Evolutionary conservation across 1,140 invertebrate species (phyloP).

Genomic region (Mya arenaria): DNA sequence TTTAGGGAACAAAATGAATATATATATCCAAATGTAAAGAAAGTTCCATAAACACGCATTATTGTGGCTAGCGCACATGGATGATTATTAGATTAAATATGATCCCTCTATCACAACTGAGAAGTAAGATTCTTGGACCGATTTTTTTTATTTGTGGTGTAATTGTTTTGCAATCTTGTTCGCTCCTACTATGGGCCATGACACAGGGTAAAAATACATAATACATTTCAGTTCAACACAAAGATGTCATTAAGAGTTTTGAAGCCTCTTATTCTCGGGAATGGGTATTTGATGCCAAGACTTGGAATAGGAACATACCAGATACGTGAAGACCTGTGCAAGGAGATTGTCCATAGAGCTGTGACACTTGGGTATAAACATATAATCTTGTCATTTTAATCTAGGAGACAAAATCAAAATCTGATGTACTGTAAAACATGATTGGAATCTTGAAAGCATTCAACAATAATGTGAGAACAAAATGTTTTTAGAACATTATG

Average conservation of each 20-base stretch:
- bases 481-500: background rate
- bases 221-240: too few species aligned
- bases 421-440: background rate
- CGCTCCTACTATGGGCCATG: too few species aligned
- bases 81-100: too few species aligned
- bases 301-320: slow-evolving; percentile 73
- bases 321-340: slow-evolving; percentile 60
- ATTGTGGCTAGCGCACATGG: too few species aligned
- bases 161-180: too few species aligned
- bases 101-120: too few species aligned
- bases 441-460: background rate
- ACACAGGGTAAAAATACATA: too few species aligned
- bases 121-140: too few species aligned
- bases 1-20: too few species aligned
- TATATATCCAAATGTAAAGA: too few species aligned
- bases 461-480: background rate
- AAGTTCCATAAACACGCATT: too few species aligned
- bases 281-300: slow-evolving; percentile 49
- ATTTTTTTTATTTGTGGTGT: too few species aligned
- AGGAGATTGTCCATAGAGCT: slow-evolving; percentile 70
- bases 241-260: background rate
- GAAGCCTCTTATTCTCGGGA: slow-evolving; percentile 22
- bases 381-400: background rate
- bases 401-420: background rate
- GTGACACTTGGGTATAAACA: slow-evolving; percentile 62